Evolutionary conservation across 1,140 invertebrate genomes (phyloP).

Genomic region (Micrasema longulum): DNA sequence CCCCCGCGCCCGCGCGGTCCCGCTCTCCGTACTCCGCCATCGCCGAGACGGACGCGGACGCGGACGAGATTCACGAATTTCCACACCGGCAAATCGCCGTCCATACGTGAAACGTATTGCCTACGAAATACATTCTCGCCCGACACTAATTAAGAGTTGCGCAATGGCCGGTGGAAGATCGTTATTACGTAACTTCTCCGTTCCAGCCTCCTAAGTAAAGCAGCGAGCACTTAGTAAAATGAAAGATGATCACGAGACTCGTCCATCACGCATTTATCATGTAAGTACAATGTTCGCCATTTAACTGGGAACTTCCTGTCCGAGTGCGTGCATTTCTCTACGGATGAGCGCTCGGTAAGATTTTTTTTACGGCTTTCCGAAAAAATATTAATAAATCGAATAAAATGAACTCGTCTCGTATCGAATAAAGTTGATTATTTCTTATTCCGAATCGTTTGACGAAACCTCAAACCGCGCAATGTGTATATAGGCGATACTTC

Average conservation of each 20-base stretch:
- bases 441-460: slow-evolving; percentile 7
- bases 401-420: slow-evolving; percentile 1
- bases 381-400: background rate
- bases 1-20: background rate
- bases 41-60: background rate
- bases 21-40: background rate
- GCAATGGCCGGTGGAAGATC: background rate
- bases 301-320: too few relatives aligned
- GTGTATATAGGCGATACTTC: slow-evolving; percentile 42
- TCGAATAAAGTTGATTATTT: slow-evolving; percentile 33
- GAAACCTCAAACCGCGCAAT: slow-evolving; percentile 36
- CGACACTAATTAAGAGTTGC: slow-evolving; percentile 7
- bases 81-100: background rate
- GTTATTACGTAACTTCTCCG: slow-evolving; percentile 4
- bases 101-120: too few relatives aligned
- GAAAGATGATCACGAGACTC: slow-evolving; percentile 1
- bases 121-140: background rate
- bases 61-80: background rate
- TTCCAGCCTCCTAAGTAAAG: slow-evolving; percentile 6
- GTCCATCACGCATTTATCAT: background rate
- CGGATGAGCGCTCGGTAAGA: too few relatives aligned
- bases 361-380: background rate
- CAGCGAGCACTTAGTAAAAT: background rate
- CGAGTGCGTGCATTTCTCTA: too few relatives aligned
- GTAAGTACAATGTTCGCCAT: too few relatives aligned